Evolutionary conservation across 2,888 invertebrate genomes (phyloP).

Genomic region (Synanthedon andrenaeformis): DNA sequence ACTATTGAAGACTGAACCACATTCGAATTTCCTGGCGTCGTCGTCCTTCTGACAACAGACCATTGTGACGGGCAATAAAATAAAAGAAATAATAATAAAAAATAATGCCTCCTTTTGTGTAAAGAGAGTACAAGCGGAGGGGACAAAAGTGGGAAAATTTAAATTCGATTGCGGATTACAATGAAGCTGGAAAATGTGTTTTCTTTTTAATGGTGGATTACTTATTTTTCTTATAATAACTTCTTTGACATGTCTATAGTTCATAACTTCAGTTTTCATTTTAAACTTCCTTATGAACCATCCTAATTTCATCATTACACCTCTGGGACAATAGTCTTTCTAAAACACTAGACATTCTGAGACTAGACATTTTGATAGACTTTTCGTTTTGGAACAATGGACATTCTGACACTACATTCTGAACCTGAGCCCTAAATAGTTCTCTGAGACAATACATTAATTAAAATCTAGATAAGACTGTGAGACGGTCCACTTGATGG

Average conservation of each 20-base stretch:
- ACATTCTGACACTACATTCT: too few relatives aligned
- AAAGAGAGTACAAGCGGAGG: conserved; percentile 8
- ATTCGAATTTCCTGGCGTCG: conserved; percentile 8
- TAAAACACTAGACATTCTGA: too few relatives aligned
- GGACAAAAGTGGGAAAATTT: conserved; percentile 25
- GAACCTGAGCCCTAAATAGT: too few relatives aligned
- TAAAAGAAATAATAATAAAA: conserved; percentile 48
- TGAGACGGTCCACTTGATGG: too few relatives aligned
- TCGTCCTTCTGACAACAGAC: conserved; percentile 8
- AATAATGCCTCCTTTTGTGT: conserved; percentile 32
- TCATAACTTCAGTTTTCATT: too few relatives aligned
- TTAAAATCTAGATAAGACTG: too few relatives aligned
- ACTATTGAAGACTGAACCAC: conserved; percentile 12
- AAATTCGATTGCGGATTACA: conserved; percentile 38
- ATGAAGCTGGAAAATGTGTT: conserved; percentile 19
- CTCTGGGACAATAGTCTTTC: too few relatives aligned
- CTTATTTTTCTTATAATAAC: not conserved
- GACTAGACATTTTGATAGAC: too few relatives aligned
- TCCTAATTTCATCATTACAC: too few relatives aligned
- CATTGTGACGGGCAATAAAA: conserved; percentile 34
- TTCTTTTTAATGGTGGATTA: conserved; percentile 15
- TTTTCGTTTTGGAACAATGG: too few relatives aligned
- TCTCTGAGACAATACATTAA: too few relatives aligned
- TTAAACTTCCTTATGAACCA: too few relatives aligned
- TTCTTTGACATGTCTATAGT: not conserved